Conservation (phyloP, 2,888 invertebrate species). For the Tethea ocularis region DNA sequence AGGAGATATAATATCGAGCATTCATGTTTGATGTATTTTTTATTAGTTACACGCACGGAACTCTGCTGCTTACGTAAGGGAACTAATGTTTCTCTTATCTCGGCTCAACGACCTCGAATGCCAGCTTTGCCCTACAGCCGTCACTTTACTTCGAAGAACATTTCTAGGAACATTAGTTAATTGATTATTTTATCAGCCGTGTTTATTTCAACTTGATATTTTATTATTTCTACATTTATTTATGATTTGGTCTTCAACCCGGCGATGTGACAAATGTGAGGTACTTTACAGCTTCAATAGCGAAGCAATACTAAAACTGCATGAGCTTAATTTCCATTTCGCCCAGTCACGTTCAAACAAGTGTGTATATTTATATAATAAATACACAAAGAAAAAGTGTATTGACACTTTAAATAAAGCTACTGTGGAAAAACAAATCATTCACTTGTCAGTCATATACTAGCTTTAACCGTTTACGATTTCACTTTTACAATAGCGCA, state of each 20-base stretch:
- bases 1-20: not conserved
- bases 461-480: slow-evolving; percentile 47
- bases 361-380: not conserved
- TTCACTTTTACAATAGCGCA: slow-evolving; percentile 65
- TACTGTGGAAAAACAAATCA: slow-evolving; percentile 13
- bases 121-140: not conserved
- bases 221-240: not conserved
- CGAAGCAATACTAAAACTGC: too few relatives aligned
- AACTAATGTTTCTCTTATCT: slow-evolving; percentile 4
- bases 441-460: slow-evolving; percentile 18
- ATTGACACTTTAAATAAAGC: not conserved
- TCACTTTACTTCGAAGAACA: not conserved
- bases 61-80: not conserved
- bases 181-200: not conserved
- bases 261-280: not conserved
- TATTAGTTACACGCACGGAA: not conserved
- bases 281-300: not conserved
- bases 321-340: not conserved
- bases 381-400: not conserved
- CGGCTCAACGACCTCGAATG: not conserved
- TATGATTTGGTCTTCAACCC: not conserved
- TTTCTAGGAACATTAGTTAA: not conserved
- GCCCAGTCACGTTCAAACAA: not conserved
- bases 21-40: not conserved
- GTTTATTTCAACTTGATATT: not conserved